Evolutionary conservation across 1,140 invertebrate species (phyloP).

Genomic region (Pseudomyrmex concolor): DNA sequence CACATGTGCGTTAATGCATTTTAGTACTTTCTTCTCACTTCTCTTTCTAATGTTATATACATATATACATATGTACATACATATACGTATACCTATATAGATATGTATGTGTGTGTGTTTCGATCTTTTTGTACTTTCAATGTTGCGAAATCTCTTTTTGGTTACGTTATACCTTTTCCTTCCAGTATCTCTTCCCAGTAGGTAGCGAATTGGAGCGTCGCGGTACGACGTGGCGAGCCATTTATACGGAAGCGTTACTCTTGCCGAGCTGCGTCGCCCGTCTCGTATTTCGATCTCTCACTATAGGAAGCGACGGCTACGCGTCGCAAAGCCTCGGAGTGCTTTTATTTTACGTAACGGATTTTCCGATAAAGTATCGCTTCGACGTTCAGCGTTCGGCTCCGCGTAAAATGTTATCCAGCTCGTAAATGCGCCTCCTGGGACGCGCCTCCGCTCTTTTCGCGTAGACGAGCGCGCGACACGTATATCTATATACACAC

Average conservation of each 20-base stretch:
- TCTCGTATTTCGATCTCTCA: slow-evolving; percentile 65
- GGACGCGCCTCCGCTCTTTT: slow-evolving; percentile 38
- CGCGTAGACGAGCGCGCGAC: neutral
- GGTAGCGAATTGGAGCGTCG: slow-evolving; percentile 8
- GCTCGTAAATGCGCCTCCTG: slow-evolving; percentile 61
- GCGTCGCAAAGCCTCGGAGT: slow-evolving; percentile 71
- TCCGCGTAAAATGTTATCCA: slow-evolving; percentile 67
- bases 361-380: slow-evolving; percentile 75
- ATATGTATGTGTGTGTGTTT: no score
- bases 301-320: slow-evolving; percentile 33
- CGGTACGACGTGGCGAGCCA: neutral
- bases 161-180: neutral
- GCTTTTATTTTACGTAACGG: slow-evolving; percentile 75
- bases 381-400: slow-evolving; percentile 57
- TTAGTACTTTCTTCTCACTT: no score
- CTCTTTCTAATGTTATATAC: no score
- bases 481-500: slow-evolving; percentile 4
- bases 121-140: neutral
- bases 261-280: neutral
- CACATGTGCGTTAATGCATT: no score
- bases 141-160: neutral
- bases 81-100: no score
- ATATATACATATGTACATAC: no score
- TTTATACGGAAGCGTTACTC: slow-evolving; percentile 34
- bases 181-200: slow-evolving; percentile 25